phyloP scores from a whole-genome alignment of 2,888 invertebrate species.

The Pyrrhosoma nymphula region DNA sequence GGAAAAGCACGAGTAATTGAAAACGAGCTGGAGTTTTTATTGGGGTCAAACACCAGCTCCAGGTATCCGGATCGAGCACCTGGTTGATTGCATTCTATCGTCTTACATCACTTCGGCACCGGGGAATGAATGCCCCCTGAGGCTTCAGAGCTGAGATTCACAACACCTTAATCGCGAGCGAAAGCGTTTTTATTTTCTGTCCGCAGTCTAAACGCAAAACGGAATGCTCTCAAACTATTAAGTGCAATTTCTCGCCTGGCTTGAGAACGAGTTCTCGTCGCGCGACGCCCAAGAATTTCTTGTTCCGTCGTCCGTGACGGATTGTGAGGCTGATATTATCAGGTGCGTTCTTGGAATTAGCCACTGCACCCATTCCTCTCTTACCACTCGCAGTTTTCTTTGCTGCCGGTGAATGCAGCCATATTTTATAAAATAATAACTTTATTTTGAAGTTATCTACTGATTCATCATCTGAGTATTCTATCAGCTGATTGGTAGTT shows the following conservation, averaged over 20 bases:
- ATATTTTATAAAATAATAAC: too few species aligned
- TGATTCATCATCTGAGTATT: too few species aligned
- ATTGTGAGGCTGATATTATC: not conserved
- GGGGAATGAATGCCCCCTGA: not conserved
- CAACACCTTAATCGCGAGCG: not conserved
- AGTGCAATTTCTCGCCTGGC: not conserved
- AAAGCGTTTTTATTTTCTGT: not conserved
- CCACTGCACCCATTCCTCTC: not conserved
- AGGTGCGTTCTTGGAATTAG: not conserved
- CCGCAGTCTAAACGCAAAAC: not conserved
- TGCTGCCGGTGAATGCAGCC: too few species aligned
- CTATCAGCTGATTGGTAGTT: too few species aligned
- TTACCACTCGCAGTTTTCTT: not conserved
- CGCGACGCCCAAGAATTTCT: not conserved
- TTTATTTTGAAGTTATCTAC: too few species aligned
- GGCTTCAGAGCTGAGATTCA: not conserved
- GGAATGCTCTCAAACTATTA: not conserved
- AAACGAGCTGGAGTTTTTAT: too few species aligned
- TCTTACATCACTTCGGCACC: not conserved
- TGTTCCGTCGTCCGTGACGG: not conserved
- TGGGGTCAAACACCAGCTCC: not conserved
- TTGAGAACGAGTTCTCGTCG: not conserved
- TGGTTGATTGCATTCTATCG: not conserved
- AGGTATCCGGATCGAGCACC: not conserved
- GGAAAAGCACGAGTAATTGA: too few species aligned